These are phyloP conservation scores for Rhamphomyia laevipes DNA, from an alignment of 2,888 invertebrate species.

Conservation along the genomic window DNA sequence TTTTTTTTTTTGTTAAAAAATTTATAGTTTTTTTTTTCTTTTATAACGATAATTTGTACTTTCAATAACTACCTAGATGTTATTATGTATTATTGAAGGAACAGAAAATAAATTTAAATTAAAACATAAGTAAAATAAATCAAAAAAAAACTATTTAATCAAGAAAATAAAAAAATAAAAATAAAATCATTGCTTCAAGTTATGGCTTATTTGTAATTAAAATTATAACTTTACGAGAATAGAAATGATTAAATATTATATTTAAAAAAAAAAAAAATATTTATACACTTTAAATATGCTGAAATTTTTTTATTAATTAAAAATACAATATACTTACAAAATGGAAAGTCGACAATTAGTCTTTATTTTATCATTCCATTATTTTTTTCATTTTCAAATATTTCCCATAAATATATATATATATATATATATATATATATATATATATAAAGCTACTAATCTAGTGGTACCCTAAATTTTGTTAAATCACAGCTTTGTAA, in stretches of 20 bases:
- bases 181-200: conserved; percentile 18
- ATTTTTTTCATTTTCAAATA: too few relatives aligned
- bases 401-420: too few relatives aligned
- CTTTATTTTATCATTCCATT: too few relatives aligned
- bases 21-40: not conserved
- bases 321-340: conserved; percentile 8
- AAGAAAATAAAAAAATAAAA: conserved; percentile 8
- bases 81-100: conserved; percentile 7
- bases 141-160: conserved; percentile 7
- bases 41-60: conserved; percentile 6
- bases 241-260: conserved; percentile 8
- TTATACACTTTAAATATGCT: conserved; percentile 21
- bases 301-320: conserved; percentile 22
- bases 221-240: conserved; percentile 1
- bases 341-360: too few relatives aligned
- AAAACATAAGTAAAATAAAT: conserved; percentile 6
- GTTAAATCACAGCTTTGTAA: too few relatives aligned
- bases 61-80: conserved; percentile 5
- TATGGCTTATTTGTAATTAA: conserved; percentile 20
- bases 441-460: too few relatives aligned
- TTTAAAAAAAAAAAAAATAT: conserved; percentile 16
- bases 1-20: not conserved
- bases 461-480: too few relatives aligned
- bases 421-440: too few relatives aligned
- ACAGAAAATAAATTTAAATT: conserved; percentile 3